Evolutionary conservation across 35 echinoderm and acorn worm species (phyloP).

Genomic region (Heliocidaris erythrogramma): DNA sequence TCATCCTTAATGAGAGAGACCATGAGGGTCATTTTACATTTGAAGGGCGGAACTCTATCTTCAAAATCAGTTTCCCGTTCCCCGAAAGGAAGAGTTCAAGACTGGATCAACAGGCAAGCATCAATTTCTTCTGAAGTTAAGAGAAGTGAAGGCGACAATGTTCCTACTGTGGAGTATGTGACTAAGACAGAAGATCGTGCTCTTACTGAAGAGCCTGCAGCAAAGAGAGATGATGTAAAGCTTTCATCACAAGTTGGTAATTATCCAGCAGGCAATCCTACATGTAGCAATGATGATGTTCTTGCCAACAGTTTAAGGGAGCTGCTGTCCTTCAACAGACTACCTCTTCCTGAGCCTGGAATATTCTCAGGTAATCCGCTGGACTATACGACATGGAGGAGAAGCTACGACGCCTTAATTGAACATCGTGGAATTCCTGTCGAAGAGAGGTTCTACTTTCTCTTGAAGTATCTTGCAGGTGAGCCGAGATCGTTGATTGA

Average conservation of each 20-base stretch:
- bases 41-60: background rate
- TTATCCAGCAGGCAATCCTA: background rate
- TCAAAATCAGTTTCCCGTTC: slow-evolving; percentile 13
- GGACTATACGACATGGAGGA: slow-evolving; percentile 60
- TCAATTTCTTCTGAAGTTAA: background rate
- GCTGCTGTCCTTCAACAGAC: slow-evolving; percentile 58
- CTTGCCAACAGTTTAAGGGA: slow-evolving; percentile 17
- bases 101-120: background rate
- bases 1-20: background rate
- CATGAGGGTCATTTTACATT: background rate
- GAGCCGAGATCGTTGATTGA: too few species aligned
- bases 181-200: background rate
- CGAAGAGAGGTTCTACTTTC: too few species aligned
- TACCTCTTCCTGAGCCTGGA: slow-evolving; percentile 70
- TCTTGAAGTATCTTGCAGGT: too few species aligned
- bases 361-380: slow-evolving; percentile 74
- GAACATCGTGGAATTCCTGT: too few species aligned
- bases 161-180: background rate
- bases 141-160: background rate
- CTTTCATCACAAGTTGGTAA: background rate
- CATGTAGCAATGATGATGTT: background rate
- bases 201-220: background rate
- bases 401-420: slow-evolving; percentile 51
- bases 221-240: background rate
- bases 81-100: background rate